Conservation (phyloP, 2,888 invertebrate genomes). For the Phragmatobia fuliginosa region DNA sequence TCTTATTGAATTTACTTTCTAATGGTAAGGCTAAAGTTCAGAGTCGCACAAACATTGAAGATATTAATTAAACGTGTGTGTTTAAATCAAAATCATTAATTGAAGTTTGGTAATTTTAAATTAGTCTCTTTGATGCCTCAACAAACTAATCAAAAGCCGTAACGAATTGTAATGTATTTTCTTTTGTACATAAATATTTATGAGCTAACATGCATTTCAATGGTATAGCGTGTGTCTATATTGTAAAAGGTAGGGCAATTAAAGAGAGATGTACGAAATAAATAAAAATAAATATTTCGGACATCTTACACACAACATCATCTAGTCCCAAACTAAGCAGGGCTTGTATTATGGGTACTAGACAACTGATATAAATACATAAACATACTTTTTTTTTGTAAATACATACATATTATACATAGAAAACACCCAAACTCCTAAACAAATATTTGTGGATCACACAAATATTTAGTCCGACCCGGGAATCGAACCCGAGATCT, state of each 20-base stretch:
- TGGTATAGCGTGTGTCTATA: background rate
- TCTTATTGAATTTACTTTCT: background rate
- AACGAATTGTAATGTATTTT: background rate
- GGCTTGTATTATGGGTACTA: too few species aligned
- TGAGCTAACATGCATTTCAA: background rate
- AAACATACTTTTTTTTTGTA: too few species aligned
- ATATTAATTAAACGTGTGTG: background rate
- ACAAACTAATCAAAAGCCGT: background rate
- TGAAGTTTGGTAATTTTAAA: constrained; percentile 1
- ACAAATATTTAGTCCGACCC: too few species aligned
- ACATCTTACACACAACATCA: too few species aligned
- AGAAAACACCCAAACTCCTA: too few species aligned
- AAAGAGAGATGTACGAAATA: background rate
- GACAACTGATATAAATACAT: too few species aligned
- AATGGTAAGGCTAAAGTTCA: background rate
- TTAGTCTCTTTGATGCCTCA: background rate
- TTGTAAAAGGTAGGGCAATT: background rate
- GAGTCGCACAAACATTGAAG: background rate
- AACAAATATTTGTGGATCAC: too few species aligned
- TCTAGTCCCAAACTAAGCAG: too few species aligned
- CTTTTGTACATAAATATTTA: background rate
- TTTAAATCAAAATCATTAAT: constrained; percentile 1
- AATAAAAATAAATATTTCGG: too few species aligned
- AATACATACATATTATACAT: too few species aligned
- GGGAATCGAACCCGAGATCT: too few species aligned